Percentiles rank a stretch among this genome's conserved stretches.
phyloP scores from a whole-genome alignment of 2,888 invertebrate genomes.

The Poecilobothrus nobilitatus region DNA sequence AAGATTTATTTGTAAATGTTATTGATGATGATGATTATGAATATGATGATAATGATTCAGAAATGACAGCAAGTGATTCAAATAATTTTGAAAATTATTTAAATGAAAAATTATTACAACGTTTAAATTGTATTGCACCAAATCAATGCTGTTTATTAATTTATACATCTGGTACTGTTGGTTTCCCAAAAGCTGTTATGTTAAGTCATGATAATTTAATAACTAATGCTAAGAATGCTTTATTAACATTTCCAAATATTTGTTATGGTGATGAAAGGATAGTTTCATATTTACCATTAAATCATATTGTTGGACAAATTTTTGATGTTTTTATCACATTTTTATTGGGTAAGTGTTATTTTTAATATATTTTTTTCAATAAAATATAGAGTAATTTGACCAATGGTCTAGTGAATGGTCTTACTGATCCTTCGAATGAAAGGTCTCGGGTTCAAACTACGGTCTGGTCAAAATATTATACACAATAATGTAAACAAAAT shows the following conservation, averaged over 20 bases:
- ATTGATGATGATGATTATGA: not conserved
- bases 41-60: not conserved
- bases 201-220: constrained; percentile 79
- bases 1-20: constrained; percentile 44
- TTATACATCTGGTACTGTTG: constrained; percentile 81
- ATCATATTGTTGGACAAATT: constrained; percentile 81
- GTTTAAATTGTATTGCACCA: constrained; percentile 57
- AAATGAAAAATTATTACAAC: constrained; percentile 54
- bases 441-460: too few species aligned
- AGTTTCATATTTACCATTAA: constrained; percentile 76
- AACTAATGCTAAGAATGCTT: constrained; percentile 52
- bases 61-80: not conserved
- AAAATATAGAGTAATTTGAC: too few species aligned
- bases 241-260: constrained; percentile 46
- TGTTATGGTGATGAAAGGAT: constrained; percentile 50
- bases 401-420: too few species aligned
- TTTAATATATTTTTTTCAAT: too few species aligned
- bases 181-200: constrained; percentile 88
- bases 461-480: too few species aligned
- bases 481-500: too few species aligned
- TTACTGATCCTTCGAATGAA: too few species aligned
- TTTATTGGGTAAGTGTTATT: constrained; percentile 20
- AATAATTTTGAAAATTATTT: constrained; percentile 44
- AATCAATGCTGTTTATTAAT: constrained; percentile 80
- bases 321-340: constrained; percentile 56